phyloP scores from a whole-genome alignment of 2,888 invertebrate genomes.

The Idaea aversata region DNA sequence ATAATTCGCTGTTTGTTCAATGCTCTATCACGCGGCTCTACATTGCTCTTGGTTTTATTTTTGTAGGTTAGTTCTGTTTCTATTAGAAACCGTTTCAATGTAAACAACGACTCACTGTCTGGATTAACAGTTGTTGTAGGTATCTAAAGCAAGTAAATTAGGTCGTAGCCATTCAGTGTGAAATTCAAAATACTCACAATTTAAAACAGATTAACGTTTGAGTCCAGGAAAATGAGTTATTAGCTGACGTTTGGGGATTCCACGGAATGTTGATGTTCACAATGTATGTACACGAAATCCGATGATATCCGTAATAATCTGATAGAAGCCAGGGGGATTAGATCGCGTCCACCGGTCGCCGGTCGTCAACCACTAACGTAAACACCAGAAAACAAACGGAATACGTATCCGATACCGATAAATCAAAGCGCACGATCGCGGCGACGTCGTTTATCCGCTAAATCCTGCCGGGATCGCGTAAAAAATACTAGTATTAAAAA shows the following conservation, averaged over 20 bases:
- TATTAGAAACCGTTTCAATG: not conserved
- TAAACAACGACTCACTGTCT: not conserved
- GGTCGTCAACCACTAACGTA: conserved; percentile 77
- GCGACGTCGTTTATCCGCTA: conserved; percentile 77
- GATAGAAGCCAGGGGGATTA: conserved; percentile 73
- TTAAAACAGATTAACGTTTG: conserved; percentile 28
- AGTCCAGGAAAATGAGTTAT: conserved; percentile 25
- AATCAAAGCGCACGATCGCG: conserved; percentile 79
- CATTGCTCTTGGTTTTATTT: not conserved
- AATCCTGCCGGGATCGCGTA: conserved; percentile 80
- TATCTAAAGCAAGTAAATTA: not conserved
- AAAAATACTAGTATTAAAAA: conserved; percentile 87
- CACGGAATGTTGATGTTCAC: conserved; percentile 55
- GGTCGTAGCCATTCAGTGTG: not conserved
- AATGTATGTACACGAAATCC: conserved; percentile 68
- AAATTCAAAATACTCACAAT: conserved; percentile 49
- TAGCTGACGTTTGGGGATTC: conserved; percentile 42
- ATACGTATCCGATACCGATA: conserved; percentile 76
- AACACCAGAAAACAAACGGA: conserved; percentile 74
- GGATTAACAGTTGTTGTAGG: not conserved
- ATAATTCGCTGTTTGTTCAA: too few relatives aligned
- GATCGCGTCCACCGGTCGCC: conserved; percentile 60
- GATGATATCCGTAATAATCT: conserved; percentile 76
- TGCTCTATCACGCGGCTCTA: not conserved
- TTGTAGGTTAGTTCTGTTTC: not conserved